phyloP scores from a whole-genome alignment of 1,140 invertebrate genomes.

The Neocloeon triangulifer region DNA sequence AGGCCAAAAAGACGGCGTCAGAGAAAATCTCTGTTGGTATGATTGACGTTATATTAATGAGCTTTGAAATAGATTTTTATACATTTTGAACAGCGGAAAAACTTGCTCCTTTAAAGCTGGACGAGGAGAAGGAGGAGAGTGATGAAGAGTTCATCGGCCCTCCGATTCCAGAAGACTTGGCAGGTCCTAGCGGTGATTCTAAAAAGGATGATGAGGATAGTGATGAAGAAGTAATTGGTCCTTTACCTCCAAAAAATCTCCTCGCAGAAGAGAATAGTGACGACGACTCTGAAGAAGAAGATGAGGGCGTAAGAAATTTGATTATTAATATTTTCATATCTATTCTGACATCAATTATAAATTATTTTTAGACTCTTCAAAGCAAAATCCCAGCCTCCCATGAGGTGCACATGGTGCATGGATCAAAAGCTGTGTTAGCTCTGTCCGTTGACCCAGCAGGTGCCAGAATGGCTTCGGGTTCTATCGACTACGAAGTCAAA shows the following conservation, averaged over 20 bases:
- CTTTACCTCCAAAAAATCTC: conserved; percentile 9
- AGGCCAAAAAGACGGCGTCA: conserved; percentile 19
- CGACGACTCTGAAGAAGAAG: conserved; percentile 13
- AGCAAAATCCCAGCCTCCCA: conserved; percentile 53
- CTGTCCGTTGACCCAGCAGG: conserved; percentile 81
- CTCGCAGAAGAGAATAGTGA: conserved; percentile 15
- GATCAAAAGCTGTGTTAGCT: conserved; percentile 65
- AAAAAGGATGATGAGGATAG: too few species aligned
- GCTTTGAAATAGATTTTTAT: conserved; percentile 18
- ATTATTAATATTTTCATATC: conserved; percentile 18
- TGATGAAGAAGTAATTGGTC: conserved; percentile 10
- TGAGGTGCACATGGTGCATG: conserved; percentile 67
- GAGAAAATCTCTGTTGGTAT: conserved; percentile 13
- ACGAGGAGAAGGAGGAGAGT: conserved; percentile 14
- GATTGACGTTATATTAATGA: conserved; percentile 3
- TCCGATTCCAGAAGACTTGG: conserved; percentile 19
- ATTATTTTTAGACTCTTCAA: conserved; percentile 13
- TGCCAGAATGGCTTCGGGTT: conserved; percentile 75
- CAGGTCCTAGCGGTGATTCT: conserved; percentile 1
- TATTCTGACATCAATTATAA: conserved; percentile 4
- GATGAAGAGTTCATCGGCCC: conserved; percentile 34
- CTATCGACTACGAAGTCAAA: conserved; percentile 83
- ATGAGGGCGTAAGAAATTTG: conserved; percentile 12
- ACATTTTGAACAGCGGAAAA: conserved; percentile 13
- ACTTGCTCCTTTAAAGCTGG: conserved; percentile 14